Base-by-base conservation (phyloP, 2,888 invertebrate species). In the Pyrrhosoma nymphula region DNA sequence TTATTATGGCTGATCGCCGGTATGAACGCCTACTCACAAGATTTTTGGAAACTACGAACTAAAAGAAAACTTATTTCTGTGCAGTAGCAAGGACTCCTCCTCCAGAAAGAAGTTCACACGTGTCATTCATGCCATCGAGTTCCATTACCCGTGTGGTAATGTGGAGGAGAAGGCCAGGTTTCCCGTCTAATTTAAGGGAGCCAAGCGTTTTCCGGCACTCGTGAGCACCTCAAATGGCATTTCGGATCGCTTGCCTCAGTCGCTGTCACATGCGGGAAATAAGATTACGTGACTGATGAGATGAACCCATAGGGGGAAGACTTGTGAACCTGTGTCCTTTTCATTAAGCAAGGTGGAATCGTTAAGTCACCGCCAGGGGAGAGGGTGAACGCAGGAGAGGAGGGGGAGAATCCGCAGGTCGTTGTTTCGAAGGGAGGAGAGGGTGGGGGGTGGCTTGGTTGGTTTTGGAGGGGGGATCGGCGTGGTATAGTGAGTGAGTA, bases 261-360 rank as follows among this genome's bases (percentile, higher is more conserved):
- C 14, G 82, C 3, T 26, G 10, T 60, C 60, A 20, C 60, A 69
- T 20, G 23, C 69, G 82, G 16, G 12, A 10, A 26, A 26, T 26
- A 18, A 82, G 82, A 35, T 35, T 30, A 82, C 82, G 82, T 82
- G 82, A 82, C 82, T 82, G 82, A 82, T 82, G 82, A 18, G 82
- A 35, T 30, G 82, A 82, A 18, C 30, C 82, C 82, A 12, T 2
- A 4, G 16, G 18, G 3, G 30, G 69, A 23, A 26, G 69, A 26
- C 26, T 69, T 82, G 30, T 35, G 82, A 82, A 82, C 82, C 82
- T 26, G 82, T 82, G 82, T 82, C 35, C 82, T 82, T 82, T 35
- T 35, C 82, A 35, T 82, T 35, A 82, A 82, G 82, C 82, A 35
- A 35, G 30, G 82, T 26, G 82, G 35, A 60, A 82, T 82, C 35